Conservation (phyloP, 2,888 invertebrate species). For the Ormyrus labotus region DNA sequence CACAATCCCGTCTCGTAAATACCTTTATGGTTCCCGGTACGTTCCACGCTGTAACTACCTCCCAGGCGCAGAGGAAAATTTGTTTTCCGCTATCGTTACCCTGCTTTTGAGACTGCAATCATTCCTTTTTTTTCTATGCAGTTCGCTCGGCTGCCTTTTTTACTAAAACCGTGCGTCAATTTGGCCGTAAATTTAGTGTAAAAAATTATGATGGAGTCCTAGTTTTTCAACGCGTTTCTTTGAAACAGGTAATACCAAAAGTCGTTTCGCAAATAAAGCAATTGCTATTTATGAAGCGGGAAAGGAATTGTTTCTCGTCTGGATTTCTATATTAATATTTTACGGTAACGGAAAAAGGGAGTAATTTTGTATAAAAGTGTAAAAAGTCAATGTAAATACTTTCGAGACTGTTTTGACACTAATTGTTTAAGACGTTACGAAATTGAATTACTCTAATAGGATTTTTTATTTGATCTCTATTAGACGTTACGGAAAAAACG, state of each 20-base stretch:
- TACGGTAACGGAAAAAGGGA: too few relatives aligned
- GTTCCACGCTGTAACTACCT: constrained; percentile 1
- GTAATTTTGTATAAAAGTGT: too few relatives aligned
- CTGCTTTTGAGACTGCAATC: constrained; percentile 18
- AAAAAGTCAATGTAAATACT: too few relatives aligned
- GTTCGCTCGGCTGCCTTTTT: too few relatives aligned
- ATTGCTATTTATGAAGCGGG: too few relatives aligned
- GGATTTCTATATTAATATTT: too few relatives aligned
- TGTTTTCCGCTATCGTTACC: constrained; percentile 36
- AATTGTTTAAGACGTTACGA: background rate
- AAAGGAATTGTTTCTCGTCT: too few relatives aligned
- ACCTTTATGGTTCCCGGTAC: constrained; percentile 35
- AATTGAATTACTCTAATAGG: background rate
- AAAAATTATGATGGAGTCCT: background rate
- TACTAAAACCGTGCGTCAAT: background rate
- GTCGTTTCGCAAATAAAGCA: too few relatives aligned
- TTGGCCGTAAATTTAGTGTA: background rate
- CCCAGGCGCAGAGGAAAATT: constrained; percentile 4
- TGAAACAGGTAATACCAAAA: too few relatives aligned
- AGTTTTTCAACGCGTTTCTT: too few relatives aligned
- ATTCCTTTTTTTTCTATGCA: background rate
- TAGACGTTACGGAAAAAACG: too few relatives aligned
- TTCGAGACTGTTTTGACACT: background rate
- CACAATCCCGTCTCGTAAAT: constrained; percentile 24
- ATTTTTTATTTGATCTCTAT: background rate